Percentiles rank a stretch among this genome's conserved stretches.
phyloP scores from a whole-genome alignment of 2,797 vertebrate species.

The Octomys mimax region DNA sequence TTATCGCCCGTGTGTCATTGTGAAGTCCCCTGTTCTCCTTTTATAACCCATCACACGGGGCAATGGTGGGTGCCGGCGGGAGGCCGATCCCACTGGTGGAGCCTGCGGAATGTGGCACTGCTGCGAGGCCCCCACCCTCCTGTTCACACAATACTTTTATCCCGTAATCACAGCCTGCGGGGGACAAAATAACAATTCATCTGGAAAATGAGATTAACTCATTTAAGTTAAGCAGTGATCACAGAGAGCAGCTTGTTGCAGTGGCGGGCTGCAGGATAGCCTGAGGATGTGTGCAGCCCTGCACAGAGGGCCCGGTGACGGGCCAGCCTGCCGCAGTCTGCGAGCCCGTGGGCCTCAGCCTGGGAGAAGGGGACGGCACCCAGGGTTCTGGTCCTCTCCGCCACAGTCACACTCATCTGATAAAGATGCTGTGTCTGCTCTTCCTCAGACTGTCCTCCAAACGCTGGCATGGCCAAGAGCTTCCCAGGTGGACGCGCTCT shows the following conservation, averaged over 20 bases:
- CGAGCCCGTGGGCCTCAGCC: constrained; percentile 85
- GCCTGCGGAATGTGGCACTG: constrained; percentile 76
- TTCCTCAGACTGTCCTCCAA: constrained; percentile 75
- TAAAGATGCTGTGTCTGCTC: constrained; percentile 83
- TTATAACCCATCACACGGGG: constrained; percentile 62
- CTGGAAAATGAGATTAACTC: constrained; percentile 98
- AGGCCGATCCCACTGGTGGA: background rate
- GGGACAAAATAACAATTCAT: constrained; percentile 96
- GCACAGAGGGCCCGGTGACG: constrained; percentile 89
- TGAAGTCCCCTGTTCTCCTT: constrained; percentile 74
- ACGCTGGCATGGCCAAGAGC: constrained; percentile 47
- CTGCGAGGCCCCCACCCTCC: constrained; percentile 86
- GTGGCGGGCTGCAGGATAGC: constrained; percentile 89
- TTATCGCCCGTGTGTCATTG: constrained; percentile 76
- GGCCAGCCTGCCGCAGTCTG: constrained; percentile 88
- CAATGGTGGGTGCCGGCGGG: rapidly evolving
- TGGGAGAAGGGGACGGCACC: constrained; percentile 86
- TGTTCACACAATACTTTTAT: constrained; percentile 94
- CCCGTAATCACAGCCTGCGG: constrained; percentile 94
- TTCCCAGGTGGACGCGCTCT: background rate
- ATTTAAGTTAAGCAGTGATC: constrained; percentile 95
- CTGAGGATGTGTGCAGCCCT: constrained; percentile 88
- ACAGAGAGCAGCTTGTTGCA: constrained; percentile 89
- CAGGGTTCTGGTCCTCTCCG: constrained; percentile 87
- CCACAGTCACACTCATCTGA: constrained; percentile 86